Percentiles rank a stretch among this genome's conserved stretches.
Evolutionary conservation across 1,140 invertebrate species (phyloP).

Genomic region (Solenopsis fugax): DNA sequence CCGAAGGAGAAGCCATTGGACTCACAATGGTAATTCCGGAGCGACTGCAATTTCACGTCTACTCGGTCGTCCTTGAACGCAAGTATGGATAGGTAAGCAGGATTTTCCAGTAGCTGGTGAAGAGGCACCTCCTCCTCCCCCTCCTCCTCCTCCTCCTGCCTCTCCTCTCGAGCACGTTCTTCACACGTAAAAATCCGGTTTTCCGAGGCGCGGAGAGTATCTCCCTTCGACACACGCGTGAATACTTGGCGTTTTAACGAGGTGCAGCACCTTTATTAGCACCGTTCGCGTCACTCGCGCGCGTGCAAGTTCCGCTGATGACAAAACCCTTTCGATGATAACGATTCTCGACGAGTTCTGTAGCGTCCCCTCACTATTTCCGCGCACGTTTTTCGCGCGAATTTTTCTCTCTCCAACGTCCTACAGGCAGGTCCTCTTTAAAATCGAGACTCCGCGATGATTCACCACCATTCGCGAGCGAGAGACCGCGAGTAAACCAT

Average conservation of each 20-base stretch:
- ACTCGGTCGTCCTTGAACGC: slow-evolving; percentile 63
- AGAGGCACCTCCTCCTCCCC: slow-evolving; percentile 15
- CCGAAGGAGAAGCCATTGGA: slow-evolving; percentile 21
- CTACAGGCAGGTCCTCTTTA: neutral
- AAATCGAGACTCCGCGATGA: neutral
- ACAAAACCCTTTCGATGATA: neutral
- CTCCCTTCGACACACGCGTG: slow-evolving; percentile 71
- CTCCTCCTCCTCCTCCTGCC: neutral
- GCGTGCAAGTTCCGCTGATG: neutral
- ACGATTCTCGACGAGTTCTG: neutral
- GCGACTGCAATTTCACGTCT: slow-evolving; percentile 59
- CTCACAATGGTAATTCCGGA: slow-evolving; percentile 52
- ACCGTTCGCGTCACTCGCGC: slow-evolving; percentile 67
- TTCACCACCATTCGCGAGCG: slow-evolving; percentile 19
- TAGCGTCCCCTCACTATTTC: slow-evolving; percentile 6
- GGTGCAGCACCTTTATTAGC: slow-evolving; percentile 64
- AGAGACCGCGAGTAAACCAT: neutral
- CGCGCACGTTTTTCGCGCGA: neutral
- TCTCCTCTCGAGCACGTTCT: slow-evolving; percentile 56
- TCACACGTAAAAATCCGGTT: slow-evolving; percentile 71
- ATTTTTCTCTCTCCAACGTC: neutral
- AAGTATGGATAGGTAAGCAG: slow-evolving; percentile 61
- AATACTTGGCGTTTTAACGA: slow-evolving; percentile 66
- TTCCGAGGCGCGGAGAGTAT: slow-evolving; percentile 60
- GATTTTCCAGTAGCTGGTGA: slow-evolving; percentile 68